Evolutionary conservation across 2,888 invertebrate species (phyloP).

Genomic region (Ichneumoninae sp.): DNA sequence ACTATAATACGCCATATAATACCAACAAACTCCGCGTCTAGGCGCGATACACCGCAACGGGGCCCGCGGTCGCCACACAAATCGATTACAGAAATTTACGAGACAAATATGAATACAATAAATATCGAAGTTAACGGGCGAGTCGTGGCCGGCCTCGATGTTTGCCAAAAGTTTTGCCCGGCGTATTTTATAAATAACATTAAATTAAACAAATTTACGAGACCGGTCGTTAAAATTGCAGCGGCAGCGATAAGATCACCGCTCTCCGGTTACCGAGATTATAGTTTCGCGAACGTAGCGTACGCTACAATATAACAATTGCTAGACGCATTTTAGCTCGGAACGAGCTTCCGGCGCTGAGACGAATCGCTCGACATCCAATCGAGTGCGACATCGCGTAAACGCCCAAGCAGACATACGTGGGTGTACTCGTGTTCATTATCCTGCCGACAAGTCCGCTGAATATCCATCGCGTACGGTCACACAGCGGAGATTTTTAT

Average conservation of each 20-base stretch:
- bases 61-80: conserved; percentile 41
- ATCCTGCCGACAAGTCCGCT: conserved; percentile 42
- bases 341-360: conserved; percentile 21
- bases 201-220: conserved; percentile 68
- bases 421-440: conserved; percentile 28
- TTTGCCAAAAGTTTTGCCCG: conserved; percentile 22
- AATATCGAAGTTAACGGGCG: conserved; percentile 66
- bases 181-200: conserved; percentile 65
- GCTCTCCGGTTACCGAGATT: conserved; percentile 33
- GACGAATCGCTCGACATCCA: conserved; percentile 45
- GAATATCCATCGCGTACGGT: too few species aligned
- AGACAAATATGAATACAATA: conserved; percentile 71
- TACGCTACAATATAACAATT: not conserved
- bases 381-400: conserved; percentile 15
- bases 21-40: not conserved
- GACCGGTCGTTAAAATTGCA: conserved; percentile 56
- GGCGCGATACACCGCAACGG: conserved; percentile 5
- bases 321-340: conserved; percentile 33
- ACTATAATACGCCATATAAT: conserved; percentile 37
- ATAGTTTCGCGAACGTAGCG: not conserved
- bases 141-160: conserved; percentile 19
- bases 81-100: conserved; percentile 70
- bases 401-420: not conserved
- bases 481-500: too few species aligned
- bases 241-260: conserved; percentile 50